Evolutionary conservation across 2,113 vertebrate species (phyloP), one percentile per base, ranked within the genome.

Genomic region (Rhynchopsitta pachyrhyncha): DNA sequence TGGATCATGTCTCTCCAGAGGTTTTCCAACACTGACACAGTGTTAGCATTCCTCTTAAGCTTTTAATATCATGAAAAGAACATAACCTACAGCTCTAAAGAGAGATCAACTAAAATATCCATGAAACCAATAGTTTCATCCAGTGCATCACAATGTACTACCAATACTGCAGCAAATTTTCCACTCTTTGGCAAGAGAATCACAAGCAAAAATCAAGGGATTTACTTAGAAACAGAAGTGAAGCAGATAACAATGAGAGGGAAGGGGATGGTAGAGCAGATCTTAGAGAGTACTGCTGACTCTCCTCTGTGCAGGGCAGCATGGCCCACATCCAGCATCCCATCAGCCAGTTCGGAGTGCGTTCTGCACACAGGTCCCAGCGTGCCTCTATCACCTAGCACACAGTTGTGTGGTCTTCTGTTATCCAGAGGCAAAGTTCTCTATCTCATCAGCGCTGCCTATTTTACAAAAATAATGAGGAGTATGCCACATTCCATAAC

Each of bases 401-500:
- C 6, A 19, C 17, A 24, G 67, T 35, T 49, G 29, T 17, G 23
- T 27, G 39, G 74, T 50, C 39, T 64, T 47, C 67, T 18, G 18
- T 46, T 42, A 80, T 35, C 82, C 88, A 90, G 64, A 68, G 47
- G 64, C 55, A 86, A 83, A 68, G 37, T 22, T 50, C 49, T 47
- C 64, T 42, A 57, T 47, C 64, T 88, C 49, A 93, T 62, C 59
- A 74, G 41, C 49, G 53, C 42, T 66, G 41, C 55, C 63, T 68
- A 3, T 86, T 91, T 88, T 27, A 77, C 55, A 90, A 77, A 92
- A 90, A 93, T 74, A 76, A 89, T 24, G 64, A 94, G 66, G 53
- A 66, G 6, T 19, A 64, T 33, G n/a, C 27, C 64, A 49, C 5
- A 1, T 33, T 35, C 68, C 46, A 37, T 42, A 90, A 86, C 68